Percentiles rank a stretch among this genome's conserved stretches.
phyloP scores from a whole-genome alignment of 2,113 vertebrate genomes.

The Fulmarus glacialis region DNA sequence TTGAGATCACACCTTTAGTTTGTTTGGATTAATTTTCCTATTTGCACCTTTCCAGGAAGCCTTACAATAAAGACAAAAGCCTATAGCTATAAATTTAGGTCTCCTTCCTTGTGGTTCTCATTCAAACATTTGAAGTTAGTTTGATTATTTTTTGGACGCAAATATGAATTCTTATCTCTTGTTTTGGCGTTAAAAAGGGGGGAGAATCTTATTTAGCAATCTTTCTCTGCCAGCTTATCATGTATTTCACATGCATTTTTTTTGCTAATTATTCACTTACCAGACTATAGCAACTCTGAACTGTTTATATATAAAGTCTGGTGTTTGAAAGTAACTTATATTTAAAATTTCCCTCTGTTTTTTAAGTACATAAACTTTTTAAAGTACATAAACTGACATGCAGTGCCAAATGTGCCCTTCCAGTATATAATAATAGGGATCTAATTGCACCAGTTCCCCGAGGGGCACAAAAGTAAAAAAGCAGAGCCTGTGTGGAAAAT shows the following conservation, averaged over 20 bases:
- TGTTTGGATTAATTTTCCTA: neutral
- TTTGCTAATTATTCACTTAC: conserved; percentile 18
- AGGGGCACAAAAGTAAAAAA: conserved; percentile 12
- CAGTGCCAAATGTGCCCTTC: conserved; percentile 39
- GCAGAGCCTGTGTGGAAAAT: conserved; percentile 40
- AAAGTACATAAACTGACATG: neutral
- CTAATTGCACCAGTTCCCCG: conserved; percentile 39
- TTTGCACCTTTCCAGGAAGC: neutral
- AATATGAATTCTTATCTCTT: neutral
- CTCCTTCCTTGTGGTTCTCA: neutral
- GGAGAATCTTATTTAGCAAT: neutral
- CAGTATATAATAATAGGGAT: conserved; percentile 23
- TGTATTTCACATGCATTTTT: neutral
- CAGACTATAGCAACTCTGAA: conserved; percentile 5
- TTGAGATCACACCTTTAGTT: neutral
- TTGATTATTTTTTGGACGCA: neutral
- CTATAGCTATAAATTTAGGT: neutral
- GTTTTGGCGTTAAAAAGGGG: neutral
- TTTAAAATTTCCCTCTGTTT: conserved; percentile 23
- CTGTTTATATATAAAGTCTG: conserved; percentile 64
- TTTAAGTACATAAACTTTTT: neutral
- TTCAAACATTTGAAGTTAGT: conserved; percentile 7
- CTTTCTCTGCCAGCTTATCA: conserved; percentile 1
- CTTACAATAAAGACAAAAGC: neutral
- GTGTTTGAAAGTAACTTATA: conserved; percentile 28